These are phyloP conservation scores for Aptenodytes patagonicus DNA, from an alignment of 2,113 vertebrate species.

Conservation along the genomic window DNA sequence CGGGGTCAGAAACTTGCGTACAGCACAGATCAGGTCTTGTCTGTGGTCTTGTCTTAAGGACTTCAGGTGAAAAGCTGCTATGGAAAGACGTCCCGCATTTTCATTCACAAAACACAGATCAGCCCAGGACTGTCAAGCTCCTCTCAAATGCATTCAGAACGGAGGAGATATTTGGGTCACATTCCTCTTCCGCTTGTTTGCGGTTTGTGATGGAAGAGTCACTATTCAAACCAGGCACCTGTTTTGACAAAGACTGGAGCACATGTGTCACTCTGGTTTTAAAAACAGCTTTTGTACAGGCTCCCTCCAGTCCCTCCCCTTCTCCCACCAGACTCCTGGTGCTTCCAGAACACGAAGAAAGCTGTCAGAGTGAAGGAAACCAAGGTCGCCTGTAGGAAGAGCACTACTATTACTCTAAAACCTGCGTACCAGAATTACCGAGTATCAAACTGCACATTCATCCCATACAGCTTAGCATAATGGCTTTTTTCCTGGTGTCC, in stretches of 20 bases:
- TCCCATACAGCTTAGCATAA: neutral
- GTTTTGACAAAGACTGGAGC: conserved; percentile 11
- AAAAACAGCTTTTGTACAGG: conserved; percentile 19
- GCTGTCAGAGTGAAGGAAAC: neutral
- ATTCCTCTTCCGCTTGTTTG: conserved; percentile 18
- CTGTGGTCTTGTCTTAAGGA: neutral
- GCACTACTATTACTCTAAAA: neutral
- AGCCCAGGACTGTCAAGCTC: neutral
- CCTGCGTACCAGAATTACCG: accelerated
- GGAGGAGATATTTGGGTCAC: conserved; percentile 20
- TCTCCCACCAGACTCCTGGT: neutral
- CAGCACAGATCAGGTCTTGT: neutral
- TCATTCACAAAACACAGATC: neutral
- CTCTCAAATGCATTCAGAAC: neutral
- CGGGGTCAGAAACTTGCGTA: accelerated
- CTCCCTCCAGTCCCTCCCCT: neutral
- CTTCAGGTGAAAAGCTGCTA: neutral
- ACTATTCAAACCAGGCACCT: conserved; percentile 29
- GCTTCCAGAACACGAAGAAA: neutral
- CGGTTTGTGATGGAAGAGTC: neutral
- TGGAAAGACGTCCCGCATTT: neutral
- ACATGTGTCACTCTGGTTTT: neutral
- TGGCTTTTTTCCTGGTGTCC: neutral
- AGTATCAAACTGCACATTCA: neutral
- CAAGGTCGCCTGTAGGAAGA: neutral